phyloP scores from a whole-genome alignment of 2,797 vertebrate genomes.

The Crocidura indochinensis region DNA sequence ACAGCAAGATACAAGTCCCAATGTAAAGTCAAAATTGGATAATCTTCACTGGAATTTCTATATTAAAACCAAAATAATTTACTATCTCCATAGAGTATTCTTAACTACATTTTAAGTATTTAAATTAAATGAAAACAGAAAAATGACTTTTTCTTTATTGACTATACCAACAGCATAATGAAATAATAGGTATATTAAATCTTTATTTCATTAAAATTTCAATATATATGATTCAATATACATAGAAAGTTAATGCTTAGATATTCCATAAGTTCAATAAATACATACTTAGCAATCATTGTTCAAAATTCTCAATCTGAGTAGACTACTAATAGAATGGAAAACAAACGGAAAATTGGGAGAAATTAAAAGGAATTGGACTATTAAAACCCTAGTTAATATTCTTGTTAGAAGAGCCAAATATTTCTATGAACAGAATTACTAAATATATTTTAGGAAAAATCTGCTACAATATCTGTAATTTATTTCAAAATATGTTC shows the following conservation, averaged over 20 bases:
- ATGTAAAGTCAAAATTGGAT: too few species aligned
- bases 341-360: background rate
- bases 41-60: too few species aligned
- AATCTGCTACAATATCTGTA: background rate
- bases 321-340: background rate
- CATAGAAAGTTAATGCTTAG: slow-evolving; percentile 2
- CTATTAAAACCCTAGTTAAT: background rate
- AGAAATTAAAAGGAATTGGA: background rate
- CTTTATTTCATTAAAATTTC: slow-evolving; percentile 8
- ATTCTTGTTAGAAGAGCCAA: too few species aligned
- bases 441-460: background rate
- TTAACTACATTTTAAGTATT: background rate
- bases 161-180: background rate
- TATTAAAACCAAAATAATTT: too few species aligned
- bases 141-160: background rate
- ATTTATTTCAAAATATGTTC: background rate
- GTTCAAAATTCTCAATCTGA: background rate
- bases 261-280: background rate
- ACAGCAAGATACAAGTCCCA: too few species aligned
- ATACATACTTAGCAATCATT: background rate
- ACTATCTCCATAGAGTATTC: too few species aligned
- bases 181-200: slow-evolving; percentile 23
- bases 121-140: background rate
- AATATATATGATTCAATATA: background rate
- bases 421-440: background rate